phyloP scores from a whole-genome alignment of 2,113 vertebrate species.

The Myrmecophaga tridactyla region DNA sequence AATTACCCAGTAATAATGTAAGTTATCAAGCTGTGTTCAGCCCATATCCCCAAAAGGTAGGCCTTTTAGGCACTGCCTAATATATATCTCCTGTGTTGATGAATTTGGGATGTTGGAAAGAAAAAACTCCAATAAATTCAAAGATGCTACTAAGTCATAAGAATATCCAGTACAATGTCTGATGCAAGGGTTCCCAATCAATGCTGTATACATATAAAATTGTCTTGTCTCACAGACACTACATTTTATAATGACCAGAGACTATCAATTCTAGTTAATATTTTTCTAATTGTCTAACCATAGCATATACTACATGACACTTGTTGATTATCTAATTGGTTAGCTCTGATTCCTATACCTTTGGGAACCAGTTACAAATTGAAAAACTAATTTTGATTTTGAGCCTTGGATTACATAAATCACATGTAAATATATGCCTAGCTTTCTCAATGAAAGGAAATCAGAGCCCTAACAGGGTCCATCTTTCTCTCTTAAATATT shows the following conservation, averaged over 20 bases:
- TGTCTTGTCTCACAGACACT: not conserved
- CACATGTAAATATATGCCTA: not conserved
- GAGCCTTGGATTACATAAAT: not conserved
- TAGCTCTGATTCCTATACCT: not conserved
- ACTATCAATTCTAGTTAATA: not conserved
- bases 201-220: not conserved
- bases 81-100: not conserved
- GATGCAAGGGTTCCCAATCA: not conserved
- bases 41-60: not conserved
- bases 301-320: not conserved
- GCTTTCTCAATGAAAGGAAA: not conserved
- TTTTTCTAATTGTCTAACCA: not conserved
- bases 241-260: not conserved
- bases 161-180: not conserved
- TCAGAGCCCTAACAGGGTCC: not conserved
- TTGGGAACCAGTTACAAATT: slow-evolving; percentile 30
- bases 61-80: not conserved
- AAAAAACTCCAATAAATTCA: not conserved
- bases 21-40: not conserved
- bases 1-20: not conserved
- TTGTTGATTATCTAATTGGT: not conserved
- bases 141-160: not conserved
- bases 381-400: not conserved
- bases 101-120: not conserved
- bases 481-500: not conserved